phyloP scores from a whole-genome alignment of 2,888 invertebrate genomes.

The Mesorhabditis sp. region DNA sequence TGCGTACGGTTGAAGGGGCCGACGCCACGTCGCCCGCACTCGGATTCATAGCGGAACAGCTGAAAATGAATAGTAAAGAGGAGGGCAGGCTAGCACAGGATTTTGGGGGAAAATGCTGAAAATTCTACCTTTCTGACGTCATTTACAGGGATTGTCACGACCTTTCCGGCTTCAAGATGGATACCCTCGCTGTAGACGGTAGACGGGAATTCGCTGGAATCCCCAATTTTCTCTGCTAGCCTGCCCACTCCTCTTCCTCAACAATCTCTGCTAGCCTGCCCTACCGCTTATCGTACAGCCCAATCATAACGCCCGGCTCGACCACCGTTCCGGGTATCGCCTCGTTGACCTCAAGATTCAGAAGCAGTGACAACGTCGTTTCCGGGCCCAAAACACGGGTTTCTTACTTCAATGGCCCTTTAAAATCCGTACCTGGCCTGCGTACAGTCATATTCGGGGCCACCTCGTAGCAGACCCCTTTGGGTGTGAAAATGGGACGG shows the following conservation, averaged over 20 bases:
- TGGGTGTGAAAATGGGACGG: constrained; percentile 43
- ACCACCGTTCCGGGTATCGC: constrained; percentile 36
- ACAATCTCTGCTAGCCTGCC: background rate
- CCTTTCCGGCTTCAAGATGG: constrained; percentile 49
- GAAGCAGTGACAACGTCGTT: constrained; percentile 43
- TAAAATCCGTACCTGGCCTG: constrained; percentile 30
- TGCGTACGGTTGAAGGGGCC: constrained; percentile 35
- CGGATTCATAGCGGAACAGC: constrained; percentile 33
- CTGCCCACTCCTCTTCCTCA: too few relatives aligned
- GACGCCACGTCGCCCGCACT: constrained; percentile 35
- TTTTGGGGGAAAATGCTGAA: background rate
- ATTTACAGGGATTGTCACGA: constrained; percentile 49
- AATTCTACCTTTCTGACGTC: constrained; percentile 36
- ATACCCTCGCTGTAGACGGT: constrained; percentile 46
- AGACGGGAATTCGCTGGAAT: constrained; percentile 16
- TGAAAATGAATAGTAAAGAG: constrained; percentile 7
- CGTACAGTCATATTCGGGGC: constrained; percentile 43
- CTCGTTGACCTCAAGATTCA: constrained; percentile 50
- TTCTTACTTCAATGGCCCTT: background rate
- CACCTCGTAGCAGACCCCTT: constrained; percentile 45
- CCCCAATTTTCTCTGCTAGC: too few relatives aligned
- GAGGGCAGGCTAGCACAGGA: background rate
- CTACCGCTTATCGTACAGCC: constrained; percentile 31
- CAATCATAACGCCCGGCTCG: constrained; percentile 46
- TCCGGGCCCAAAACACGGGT: constrained; percentile 31